Evolutionary conservation across 2,113 vertebrate species (phyloP), one percentile per base, ranked within the genome.

Genomic region (Sakesphorus luctuosus): DNA sequence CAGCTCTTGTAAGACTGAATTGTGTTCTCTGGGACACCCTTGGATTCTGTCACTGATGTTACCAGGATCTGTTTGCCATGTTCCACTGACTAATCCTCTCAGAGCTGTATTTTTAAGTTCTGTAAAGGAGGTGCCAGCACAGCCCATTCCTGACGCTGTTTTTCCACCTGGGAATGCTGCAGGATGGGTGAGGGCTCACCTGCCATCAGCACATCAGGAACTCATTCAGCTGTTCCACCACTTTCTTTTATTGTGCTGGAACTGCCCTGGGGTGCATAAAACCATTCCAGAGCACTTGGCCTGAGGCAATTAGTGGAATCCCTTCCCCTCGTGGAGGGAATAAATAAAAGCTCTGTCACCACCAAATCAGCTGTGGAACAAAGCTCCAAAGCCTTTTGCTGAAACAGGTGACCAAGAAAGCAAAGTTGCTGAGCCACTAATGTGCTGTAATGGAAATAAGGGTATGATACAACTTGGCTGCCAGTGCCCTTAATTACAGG

Each of bases 401-500:
- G 90, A 97, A 96, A 96, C 97, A 98, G 96, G 96, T 95, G 92
- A 97, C 68, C 68, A 58, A 75, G 40, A 63, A 93, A 80, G 91
- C 84, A 72, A 95, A 96, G 84, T 90, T 95, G 90, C 92, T 96
- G 88, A 95, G 93, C 93, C 96, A 92, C 55, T 93, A 94, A 95
- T 62, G 28, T 36, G 74, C 90, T 93, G 80, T 46, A 69, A 73
- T 84, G 81, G 90, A 97, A 96, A 96, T 96, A 96, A 95, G 58
- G 11, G 23, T 90, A 87, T 81, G 90, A 88, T 91, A 91, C 84
- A 97, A 91, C 65, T 95, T 96, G 96, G 96, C 94, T 95, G 97
- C 94, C 95, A 97, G 97, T 95, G 96, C 96, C 97, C 96, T 97
- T 95, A 96, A 97, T 97, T 97, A 96, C 97, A 98, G 97, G 97